Base-by-base conservation (phyloP, 2,113 vertebrate species). In the Indri indri region DNA sequence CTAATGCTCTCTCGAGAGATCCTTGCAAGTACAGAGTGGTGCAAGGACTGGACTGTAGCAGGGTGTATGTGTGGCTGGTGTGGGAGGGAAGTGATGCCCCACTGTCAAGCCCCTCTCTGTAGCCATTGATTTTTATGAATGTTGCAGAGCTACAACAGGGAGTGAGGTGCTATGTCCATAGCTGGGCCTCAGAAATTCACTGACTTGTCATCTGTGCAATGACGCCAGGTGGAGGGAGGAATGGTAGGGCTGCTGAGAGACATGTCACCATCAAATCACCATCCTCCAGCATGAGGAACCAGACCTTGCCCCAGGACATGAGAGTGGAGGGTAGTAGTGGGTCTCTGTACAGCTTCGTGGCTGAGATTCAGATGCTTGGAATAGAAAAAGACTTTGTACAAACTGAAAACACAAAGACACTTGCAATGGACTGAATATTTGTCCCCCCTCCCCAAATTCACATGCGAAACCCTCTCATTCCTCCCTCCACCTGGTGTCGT, bases 91-190 rank as follows among this genome's bases (percentile, higher is more conserved):
- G 2, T 57, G 40, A 1, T 37, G 20, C 12, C 59, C 54, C 40
- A 42, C 5, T 5, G 14, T 1, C 23, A 40, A 14, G 8, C 9
- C 23, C 22, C 11, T 40, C 11, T n/a, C n/a, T 71, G 30, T 8
- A 74, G 71, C 32, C 47, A 20, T 17, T 37, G 40, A 23, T 59
- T 32, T 65, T 63, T 65, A 50, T 71, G 34, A 54, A 27, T 66
- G 18, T 2, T 73, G 8, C 37, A 76, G 8, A 77, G 5, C 1
- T 8, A 37, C 23, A n/a, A n/a, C n/a, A n/a, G 23, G 30, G 22
- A 66, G 45, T 0, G 6, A 5, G 11, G 20, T 61, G 11, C 8
- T 18, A 1, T 9, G 34, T 37, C 37, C n/a, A 20, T 2, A 18
- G 8, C 3, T 32, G 18, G 65, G 16, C 25, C 73, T 40, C 50